Evolutionary conservation across 2,888 invertebrate species (phyloP).

Genomic region (Tachina fera): DNA sequence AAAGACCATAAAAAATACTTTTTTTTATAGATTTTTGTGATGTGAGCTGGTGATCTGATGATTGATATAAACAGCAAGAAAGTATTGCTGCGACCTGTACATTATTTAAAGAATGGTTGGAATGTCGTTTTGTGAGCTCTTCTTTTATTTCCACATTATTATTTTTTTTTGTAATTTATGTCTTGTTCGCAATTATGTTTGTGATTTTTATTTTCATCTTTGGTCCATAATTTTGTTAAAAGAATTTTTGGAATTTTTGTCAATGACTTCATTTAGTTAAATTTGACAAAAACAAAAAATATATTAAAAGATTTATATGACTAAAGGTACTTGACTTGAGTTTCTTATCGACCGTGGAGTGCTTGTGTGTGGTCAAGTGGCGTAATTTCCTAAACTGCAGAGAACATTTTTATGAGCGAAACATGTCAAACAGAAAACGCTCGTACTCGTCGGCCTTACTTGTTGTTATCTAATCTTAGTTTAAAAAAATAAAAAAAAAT

Average conservation of each 20-base stretch:
- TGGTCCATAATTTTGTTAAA: constrained; percentile 24
- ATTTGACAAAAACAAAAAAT: constrained; percentile 17
- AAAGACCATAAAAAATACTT: background rate
- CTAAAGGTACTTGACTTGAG: constrained; percentile 61
- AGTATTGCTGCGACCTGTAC: constrained; percentile 9
- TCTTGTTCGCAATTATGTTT: constrained; percentile 57
- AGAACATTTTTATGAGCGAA: constrained; percentile 62
- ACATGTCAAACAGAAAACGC: constrained; percentile 57
- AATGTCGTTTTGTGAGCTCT: constrained; percentile 41
- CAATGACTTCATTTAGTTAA: constrained; percentile 54
- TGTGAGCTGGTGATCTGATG: constrained; percentile 47
- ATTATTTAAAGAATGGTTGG: constrained; percentile 42
- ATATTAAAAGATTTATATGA: constrained; percentile 55
- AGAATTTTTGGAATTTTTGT: constrained; percentile 65
- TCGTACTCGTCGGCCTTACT: background rate
- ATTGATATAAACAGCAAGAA: constrained; percentile 48
- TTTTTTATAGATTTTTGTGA: constrained; percentile 37
- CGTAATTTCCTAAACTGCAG: constrained; percentile 32
- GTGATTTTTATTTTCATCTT: background rate
- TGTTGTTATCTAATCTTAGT: constrained; percentile 53
- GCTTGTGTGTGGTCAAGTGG: constrained; percentile 61
- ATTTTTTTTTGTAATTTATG: constrained; percentile 13
- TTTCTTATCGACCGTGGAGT: background rate
- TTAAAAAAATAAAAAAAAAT: no score
- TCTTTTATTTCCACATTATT: background rate